Evolutionary conservation across 2,113 vertebrate species (phyloP).

Genomic region (Brachyhypopomus gauderio): DNA sequence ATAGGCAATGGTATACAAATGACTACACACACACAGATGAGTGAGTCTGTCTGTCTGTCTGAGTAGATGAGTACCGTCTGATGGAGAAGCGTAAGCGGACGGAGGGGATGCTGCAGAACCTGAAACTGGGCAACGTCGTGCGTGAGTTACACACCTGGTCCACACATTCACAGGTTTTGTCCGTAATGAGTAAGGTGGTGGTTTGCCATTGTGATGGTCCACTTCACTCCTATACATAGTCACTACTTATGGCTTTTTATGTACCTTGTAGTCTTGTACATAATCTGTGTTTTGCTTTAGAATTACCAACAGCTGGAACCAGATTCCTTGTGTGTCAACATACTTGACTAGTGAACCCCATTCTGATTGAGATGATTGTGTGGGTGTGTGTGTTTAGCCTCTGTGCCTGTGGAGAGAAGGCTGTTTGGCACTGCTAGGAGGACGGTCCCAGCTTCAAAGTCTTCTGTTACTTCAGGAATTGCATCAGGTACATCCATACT

Average conservation of each 20-base stretch:
- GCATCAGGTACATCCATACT: slow-evolving; percentile 60
- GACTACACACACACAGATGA: neutral
- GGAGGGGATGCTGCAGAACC: slow-evolving; percentile 72
- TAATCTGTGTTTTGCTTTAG: too few relatives aligned
- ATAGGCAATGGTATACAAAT: neutral
- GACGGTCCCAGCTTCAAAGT: slow-evolving; percentile 56
- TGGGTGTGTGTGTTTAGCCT: slow-evolving; percentile 54
- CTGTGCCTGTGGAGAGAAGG: slow-evolving; percentile 57
- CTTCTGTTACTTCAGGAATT: neutral
- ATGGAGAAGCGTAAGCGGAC: slow-evolving; percentile 78
- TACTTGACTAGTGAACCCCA: neutral
- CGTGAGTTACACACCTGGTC: slow-evolving; percentile 23
- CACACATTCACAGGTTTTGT: neutral
- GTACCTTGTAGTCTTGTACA: too few relatives aligned
- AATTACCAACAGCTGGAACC: too few relatives aligned
- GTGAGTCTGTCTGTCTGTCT: neutral
- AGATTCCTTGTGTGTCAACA: neutral
- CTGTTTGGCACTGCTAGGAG: slow-evolving; percentile 60
- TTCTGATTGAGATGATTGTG: neutral
- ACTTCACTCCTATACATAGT: too few relatives aligned
- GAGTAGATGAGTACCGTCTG: slow-evolving; percentile 75
- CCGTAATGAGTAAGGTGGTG: too few relatives aligned
- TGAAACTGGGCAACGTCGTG: slow-evolving; percentile 66
- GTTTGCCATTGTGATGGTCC: too few relatives aligned
- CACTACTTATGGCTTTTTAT: too few relatives aligned